Evolutionary conservation across 2,888 invertebrate species (phyloP).

Genomic region (Campoplex nolae): DNA sequence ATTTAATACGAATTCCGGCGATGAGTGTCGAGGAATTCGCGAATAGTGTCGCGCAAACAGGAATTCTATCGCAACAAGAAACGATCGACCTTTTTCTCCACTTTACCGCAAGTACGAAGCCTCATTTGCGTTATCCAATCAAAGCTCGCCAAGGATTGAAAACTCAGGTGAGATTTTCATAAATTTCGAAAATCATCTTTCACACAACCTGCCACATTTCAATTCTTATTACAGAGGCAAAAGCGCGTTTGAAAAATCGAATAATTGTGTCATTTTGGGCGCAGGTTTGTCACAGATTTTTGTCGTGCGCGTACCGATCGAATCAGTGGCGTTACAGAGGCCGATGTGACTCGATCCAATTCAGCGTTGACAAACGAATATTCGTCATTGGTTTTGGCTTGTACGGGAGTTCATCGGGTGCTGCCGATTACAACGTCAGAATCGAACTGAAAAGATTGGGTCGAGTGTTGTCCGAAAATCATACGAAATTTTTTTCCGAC

Average conservation of each 20-base stretch:
- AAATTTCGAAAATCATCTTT: neutral
- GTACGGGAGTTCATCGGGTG: constrained; percentile 98
- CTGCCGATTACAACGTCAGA: constrained; percentile 97
- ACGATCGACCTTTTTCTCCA: constrained; percentile 98
- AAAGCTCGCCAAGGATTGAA: constrained; percentile 94
- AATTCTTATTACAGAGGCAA: neutral
- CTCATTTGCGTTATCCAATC: constrained; percentile 92
- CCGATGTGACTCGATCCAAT: constrained; percentile 98
- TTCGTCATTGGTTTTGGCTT: constrained; percentile 98
- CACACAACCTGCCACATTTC: neutral
- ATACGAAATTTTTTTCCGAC: constrained; percentile 97
- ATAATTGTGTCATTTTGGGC: constrained; percentile 70
- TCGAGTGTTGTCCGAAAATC: constrained; percentile 94
- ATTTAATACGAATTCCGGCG: constrained; percentile 96
- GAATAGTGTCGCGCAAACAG: constrained; percentile 97
- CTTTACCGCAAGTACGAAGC: constrained; percentile 96
- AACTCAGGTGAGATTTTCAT: constrained; percentile 89
- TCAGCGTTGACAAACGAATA: constrained; percentile 97
- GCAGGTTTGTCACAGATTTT: constrained; percentile 97
- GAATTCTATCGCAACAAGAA: constrained; percentile 95
- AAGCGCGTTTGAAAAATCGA: neutral
- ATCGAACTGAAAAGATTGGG: constrained; percentile 97
- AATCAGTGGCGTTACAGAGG: constrained; percentile 99
- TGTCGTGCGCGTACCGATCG: constrained; percentile 97
- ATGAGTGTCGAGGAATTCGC: constrained; percentile 98